phyloP scores from a whole-genome alignment of 2,888 invertebrate species.

The Onchidella celtica region DNA sequence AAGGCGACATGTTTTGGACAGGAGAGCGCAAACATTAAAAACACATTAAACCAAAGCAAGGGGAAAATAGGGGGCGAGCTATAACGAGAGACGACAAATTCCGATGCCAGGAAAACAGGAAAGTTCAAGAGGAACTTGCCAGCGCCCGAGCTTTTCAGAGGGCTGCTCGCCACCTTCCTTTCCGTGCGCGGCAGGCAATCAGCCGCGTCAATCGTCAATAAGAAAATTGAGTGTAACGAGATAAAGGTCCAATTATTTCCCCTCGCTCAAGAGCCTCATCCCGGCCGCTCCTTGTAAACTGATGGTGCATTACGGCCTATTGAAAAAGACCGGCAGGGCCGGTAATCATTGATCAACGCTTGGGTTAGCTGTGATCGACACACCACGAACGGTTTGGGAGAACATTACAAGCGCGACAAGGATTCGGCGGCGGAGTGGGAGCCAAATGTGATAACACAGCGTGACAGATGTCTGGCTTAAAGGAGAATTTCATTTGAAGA shows the following conservation, averaged over 20 bases:
- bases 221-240: conserved; percentile 14
- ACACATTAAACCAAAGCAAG: background rate
- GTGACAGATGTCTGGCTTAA: too few species aligned
- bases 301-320: background rate
- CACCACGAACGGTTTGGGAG: too few species aligned
- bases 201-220: conserved; percentile 1
- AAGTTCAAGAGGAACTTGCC: background rate
- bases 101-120: background rate
- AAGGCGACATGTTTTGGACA: background rate
- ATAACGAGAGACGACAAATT: background rate
- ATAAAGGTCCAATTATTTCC: conserved; percentile 14
- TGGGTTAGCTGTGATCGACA: background rate
- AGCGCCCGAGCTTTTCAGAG: background rate
- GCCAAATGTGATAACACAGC: too few species aligned
- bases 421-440: too few species aligned
- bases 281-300: background rate
- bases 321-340: background rate
- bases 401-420: too few species aligned
- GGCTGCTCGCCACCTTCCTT: background rate
- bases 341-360: conserved; percentile 24
- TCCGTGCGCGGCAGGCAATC: background rate
- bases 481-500: too few species aligned
- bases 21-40: background rate
- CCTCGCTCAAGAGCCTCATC: background rate
- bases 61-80: background rate